These are phyloP conservation scores for Copsychus sechellarum DNA, from an alignment of 2,113 vertebrate species.

Conservation along the genomic window DNA sequence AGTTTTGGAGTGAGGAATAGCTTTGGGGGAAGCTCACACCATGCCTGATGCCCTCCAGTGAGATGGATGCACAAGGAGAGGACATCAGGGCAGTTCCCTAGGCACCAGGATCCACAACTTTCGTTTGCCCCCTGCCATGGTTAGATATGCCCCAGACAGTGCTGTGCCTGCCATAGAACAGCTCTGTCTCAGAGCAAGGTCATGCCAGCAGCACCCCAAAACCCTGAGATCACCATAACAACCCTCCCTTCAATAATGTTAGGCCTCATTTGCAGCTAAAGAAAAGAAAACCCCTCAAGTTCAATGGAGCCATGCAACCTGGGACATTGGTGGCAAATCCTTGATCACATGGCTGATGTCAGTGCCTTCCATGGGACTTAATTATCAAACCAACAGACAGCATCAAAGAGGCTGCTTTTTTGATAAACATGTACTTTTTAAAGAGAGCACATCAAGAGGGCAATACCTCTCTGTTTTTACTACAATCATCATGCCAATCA, in stretches of 20 bases:
- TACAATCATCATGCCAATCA: neutral
- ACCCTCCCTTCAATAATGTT: neutral
- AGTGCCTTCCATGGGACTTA: neutral
- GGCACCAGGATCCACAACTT: neutral
- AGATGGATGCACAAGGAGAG: neutral
- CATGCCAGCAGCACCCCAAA: neutral
- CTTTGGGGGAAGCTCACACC: neutral
- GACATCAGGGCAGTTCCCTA: neutral
- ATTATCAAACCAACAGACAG: neutral
- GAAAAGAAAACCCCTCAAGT: neutral
- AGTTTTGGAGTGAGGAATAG: neutral
- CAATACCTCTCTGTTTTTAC: neutral
- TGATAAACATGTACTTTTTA: neutral
- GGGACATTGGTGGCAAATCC: accelerated
- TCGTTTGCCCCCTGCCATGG: accelerated
- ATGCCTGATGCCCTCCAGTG: accelerated
- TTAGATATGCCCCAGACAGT: neutral
- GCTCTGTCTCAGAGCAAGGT: neutral
- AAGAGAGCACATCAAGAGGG: neutral
- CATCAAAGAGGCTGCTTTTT: neutral
- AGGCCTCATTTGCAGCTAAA: neutral
- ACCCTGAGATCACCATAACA: neutral
- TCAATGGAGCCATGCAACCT: accelerated
- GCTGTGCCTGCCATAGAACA: neutral
- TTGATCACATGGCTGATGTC: neutral